Conservation (phyloP, 2,888 invertebrate genomes). For the Eudasyphora cyanicolor region DNA sequence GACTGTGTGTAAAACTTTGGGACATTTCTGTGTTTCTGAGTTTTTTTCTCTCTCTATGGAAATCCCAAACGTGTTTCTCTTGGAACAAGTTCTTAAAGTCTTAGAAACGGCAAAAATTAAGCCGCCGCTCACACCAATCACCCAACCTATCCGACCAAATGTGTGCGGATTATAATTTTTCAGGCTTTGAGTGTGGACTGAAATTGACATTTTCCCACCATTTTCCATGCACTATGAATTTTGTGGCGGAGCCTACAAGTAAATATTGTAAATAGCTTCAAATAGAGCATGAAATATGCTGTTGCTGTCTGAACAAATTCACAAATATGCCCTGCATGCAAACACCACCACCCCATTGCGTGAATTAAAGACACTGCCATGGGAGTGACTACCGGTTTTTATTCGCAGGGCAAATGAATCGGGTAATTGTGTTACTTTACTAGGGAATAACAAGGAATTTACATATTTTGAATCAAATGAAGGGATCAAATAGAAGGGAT, state of each 20-base stretch:
- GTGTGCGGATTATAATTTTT: slow-evolving; percentile 35
- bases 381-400: no score
- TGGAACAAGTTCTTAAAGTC: slow-evolving; percentile 51
- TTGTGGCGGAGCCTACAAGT: slow-evolving; percentile 7
- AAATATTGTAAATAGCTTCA: slow-evolving; percentile 33
- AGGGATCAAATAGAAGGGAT: no score
- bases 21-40: slow-evolving; percentile 22
- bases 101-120: neutral
- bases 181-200: slow-evolving; percentile 45
- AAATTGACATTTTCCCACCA: slow-evolving; percentile 53
- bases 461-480: no score
- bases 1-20: slow-evolving; percentile 52
- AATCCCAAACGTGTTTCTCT: slow-evolving; percentile 50
- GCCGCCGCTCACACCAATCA: neutral
- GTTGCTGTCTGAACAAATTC: slow-evolving; percentile 9
- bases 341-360: neutral
- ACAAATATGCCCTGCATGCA: neutral
- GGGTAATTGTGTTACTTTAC: no score
- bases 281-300: slow-evolving; percentile 56
- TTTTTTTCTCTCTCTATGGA: neutral
- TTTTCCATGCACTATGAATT: slow-evolving; percentile 44
- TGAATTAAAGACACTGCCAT: no score
- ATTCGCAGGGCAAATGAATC: no score
- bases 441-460: no score
- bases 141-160: neutral